Evolutionary conservation across 1,140 invertebrate species (phyloP), one percentile per base, ranked within the genome.

Genomic region (Drosophila sproati): DNA sequence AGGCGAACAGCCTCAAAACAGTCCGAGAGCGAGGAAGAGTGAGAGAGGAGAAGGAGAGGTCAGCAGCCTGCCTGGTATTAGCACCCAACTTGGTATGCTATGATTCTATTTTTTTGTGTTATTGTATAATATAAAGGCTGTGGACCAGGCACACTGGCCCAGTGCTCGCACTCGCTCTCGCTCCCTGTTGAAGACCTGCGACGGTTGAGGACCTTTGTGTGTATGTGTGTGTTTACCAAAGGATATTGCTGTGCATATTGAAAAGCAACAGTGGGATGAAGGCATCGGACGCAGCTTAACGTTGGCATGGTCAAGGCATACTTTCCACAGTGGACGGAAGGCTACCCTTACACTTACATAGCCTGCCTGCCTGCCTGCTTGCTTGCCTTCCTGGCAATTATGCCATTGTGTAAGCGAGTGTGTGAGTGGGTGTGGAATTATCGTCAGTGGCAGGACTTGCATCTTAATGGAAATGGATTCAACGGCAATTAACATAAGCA

Each of bases 401-500:
- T 86, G 80, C 85, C 67, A 60, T 60, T 57, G 67, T 43, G 66
- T 57, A 43, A 56, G 62, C 64, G 73, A 61, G 57, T 78, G 54
- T 56, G 51, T 68, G 41, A 61, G 62, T 83, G 68, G 73, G 74
- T 78, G 74, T 87, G 86, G 82, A 80, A 90, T 90, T 90, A 90
- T 91, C 87, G 83, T 82, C 77, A 82, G 77, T 73, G 79, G 83
- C 87, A 79, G 81, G 85, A 78, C 76, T 86, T 92, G 91, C 87
- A 91, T 87, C 91, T 92, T 92, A 92, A 92, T 92, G 91, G 88
- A 86, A 82, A 89, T 91, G 83, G 83, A 91, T 92, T 92, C 91
- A 92, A 91, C 82, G 91, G 91, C 87, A 92, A 92, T 92, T 92
- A 92, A 92, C 91, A 92, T 92, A 91, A 92, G 81, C 91, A 92